Conservation (phyloP, 2,113 vertebrate species). For the human region GRCh38 chr7:6295001-6295500, state of each 20-base stretch:
- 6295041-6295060: background rate
- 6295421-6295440: constrained; percentile 24
- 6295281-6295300: background rate
- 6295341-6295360: background rate
- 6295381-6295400: background rate
- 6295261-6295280: background rate
- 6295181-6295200: constrained; percentile 28
- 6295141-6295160: constrained; percentile 40
- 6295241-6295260: background rate
- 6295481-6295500: background rate
- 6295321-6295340: background rate
- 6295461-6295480: background rate
- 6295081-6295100: background rate
- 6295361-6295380: constrained; percentile 55
- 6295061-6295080: background rate
- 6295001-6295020: background rate
- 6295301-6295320: constrained; percentile 62
- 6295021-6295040: background rate
- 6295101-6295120: constrained; percentile 27
- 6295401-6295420: background rate
- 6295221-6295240: constrained; percentile 44
- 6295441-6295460: background rate
- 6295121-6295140: constrained; percentile 10
- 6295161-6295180: background rate
- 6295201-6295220: constrained; percentile 56